A percentile compares a stretch with the other conserved stretches of the same genome.
These are phyloP conservation scores for Helarctos malayanus DNA, from an alignment of 2,797 vertebrate species.

Conservation along the genomic window DNA sequence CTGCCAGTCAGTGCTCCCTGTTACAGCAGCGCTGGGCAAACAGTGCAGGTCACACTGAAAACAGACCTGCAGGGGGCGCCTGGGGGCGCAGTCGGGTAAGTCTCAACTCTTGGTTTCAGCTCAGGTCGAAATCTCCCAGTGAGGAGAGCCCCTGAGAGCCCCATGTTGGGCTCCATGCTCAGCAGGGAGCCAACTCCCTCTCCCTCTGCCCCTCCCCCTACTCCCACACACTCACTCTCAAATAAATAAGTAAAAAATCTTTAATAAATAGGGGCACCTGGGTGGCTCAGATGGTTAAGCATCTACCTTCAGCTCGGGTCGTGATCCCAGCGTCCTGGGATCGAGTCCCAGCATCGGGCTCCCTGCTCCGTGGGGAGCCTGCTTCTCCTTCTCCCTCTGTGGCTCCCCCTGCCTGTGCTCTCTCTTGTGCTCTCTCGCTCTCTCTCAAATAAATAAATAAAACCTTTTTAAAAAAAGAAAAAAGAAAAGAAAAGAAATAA, in stretches of 20 bases:
- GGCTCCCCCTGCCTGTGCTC: background rate
- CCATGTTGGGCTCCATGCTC: too few relatives aligned
- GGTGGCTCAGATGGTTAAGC: background rate
- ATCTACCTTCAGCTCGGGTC: background rate
- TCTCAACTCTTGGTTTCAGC: background rate
- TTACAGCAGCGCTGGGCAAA: background rate
- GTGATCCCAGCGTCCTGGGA: background rate
- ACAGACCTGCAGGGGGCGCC: background rate
- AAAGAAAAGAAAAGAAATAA: background rate
- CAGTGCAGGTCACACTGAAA: background rate
- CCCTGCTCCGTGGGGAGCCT: background rate
- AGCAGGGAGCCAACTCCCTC: background rate
- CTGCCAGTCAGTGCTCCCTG: accelerated
- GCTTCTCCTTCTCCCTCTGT: background rate
- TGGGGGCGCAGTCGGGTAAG: background rate
- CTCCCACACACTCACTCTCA: background rate
- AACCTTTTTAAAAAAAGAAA: background rate
- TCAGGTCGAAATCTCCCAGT: background rate
- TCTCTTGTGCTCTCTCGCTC: background rate
- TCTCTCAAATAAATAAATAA: background rate
- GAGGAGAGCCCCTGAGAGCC: too few relatives aligned
- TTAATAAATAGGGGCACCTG: background rate
- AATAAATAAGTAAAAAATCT: background rate
- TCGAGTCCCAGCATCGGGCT: accelerated
- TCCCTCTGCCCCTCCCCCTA: background rate